These are phyloP conservation scores for Mesocricetus auratus DNA, from an alignment of 2,113 vertebrate genomes.

Conservation along the genomic window DNA sequence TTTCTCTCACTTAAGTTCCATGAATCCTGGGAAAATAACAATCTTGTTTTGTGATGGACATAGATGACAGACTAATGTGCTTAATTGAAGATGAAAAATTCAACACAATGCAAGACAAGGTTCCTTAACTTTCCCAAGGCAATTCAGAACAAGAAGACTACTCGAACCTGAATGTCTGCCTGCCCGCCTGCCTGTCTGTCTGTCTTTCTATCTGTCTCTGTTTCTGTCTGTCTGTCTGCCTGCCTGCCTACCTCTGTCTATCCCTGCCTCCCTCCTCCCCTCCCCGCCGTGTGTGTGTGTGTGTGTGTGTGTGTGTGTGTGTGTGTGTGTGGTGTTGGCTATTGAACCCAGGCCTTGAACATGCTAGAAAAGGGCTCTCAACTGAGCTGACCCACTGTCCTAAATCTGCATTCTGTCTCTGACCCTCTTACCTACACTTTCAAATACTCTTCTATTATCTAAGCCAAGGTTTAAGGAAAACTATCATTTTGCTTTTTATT, in stretches of 20 bases:
- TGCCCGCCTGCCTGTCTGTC: not conserved
- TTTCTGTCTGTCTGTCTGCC: too few species aligned
- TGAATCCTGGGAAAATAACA: slow-evolving; percentile 8
- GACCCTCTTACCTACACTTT: not conserved
- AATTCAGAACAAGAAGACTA: not conserved
- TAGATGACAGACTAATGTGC: not conserved
- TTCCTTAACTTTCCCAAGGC: not conserved
- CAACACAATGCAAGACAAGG: not conserved
- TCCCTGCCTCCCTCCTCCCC: too few species aligned
- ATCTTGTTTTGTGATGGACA: slow-evolving; percentile 26
- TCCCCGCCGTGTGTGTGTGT: not conserved
- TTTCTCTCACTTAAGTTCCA: slow-evolving; percentile 30
- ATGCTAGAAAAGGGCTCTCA: not conserved
- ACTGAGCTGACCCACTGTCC: not conserved
- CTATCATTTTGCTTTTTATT: slow-evolving; percentile 4
- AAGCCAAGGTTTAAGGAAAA: slow-evolving; percentile 30
- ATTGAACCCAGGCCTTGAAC: not conserved
- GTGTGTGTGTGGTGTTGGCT: not conserved
- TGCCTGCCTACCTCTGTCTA: not conserved
- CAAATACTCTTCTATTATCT: not conserved
- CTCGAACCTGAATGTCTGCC: not conserved
- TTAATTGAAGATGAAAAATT: slow-evolving; percentile 44
- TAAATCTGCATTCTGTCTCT: not conserved
- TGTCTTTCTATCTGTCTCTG: not conserved
- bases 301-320: not conserved